Conservation (phyloP, 2,113 vertebrate genomes). For the Eretmochelys imbricata region DNA sequence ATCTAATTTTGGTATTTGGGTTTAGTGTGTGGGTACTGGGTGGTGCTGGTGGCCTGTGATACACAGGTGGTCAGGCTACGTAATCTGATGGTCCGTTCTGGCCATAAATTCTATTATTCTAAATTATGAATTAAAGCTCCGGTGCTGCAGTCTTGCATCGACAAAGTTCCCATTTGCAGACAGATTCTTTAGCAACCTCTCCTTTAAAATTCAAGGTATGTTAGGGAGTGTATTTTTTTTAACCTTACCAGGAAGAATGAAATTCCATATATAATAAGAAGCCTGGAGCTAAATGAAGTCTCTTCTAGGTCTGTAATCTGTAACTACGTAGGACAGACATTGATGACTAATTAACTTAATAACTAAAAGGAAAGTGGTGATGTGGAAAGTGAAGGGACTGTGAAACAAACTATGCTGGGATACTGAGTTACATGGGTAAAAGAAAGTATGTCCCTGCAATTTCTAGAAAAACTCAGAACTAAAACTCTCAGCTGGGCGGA, state of each 20-base stretch:
- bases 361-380: accelerated
- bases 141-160: not conserved
- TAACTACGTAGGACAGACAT: not conserved
- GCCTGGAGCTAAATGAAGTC: not conserved
- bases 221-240: not conserved
- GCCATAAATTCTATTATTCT: too few species aligned
- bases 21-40: too few species aligned
- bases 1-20: too few species aligned
- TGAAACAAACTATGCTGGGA: not conserved
- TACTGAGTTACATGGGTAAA: not conserved
- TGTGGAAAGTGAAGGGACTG: not conserved
- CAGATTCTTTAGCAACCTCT: not conserved
- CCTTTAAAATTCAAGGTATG: not conserved
- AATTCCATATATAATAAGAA: not conserved
- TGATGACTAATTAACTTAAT: not conserved
- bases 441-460: not conserved
- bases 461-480: not conserved
- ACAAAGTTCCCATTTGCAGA: not conserved
- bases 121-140: not conserved
- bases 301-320: not conserved
- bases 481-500: not conserved
- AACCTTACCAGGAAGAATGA: not conserved
- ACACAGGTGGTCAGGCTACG: too few species aligned
- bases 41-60: too few species aligned
- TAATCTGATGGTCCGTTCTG: too few species aligned